phyloP scores from a whole-genome alignment of 1,140 invertebrate genomes.

The Sesamia nonagrioides region DNA sequence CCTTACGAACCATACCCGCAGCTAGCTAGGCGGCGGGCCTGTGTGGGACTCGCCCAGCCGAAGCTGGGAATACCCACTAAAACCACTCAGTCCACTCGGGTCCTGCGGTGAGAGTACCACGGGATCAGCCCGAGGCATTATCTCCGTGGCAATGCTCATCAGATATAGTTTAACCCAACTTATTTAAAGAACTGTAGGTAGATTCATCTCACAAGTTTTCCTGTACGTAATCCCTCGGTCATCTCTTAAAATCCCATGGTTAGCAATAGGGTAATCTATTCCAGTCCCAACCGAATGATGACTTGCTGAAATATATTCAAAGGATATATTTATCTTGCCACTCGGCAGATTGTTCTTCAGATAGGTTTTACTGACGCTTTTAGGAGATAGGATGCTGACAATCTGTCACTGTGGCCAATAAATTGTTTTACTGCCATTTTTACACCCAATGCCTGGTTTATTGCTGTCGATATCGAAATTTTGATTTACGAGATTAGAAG shows the following conservation, averaged over 20 bases:
- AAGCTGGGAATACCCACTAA: no score
- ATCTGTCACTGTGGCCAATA: constrained; percentile 41
- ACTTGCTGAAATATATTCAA: constrained; percentile 30
- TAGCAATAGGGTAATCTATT: constrained; percentile 15
- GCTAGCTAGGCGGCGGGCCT: no score
- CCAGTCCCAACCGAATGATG: constrained; percentile 2
- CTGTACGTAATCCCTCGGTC: background rate
- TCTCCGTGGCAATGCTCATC: no score
- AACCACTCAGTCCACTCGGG: no score
- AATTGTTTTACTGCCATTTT: constrained; percentile 47
- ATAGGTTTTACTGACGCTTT: constrained; percentile 40
- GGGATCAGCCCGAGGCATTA: no score
- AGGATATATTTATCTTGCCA: constrained; percentile 32
- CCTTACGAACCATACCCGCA: no score
- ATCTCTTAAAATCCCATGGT: background rate
- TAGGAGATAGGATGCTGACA: constrained; percentile 29
- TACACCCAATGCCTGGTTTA: constrained; percentile 34
- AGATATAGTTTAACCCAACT: no score
- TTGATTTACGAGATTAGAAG: constrained; percentile 36
- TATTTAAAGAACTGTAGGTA: no score
- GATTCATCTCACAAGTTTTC: background rate
- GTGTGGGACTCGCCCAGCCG: no score
- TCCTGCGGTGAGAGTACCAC: no score
- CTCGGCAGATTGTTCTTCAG: constrained; percentile 10
- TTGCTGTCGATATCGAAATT: constrained; percentile 15